Conservation (phyloP, 1,140 invertebrate species). For the Zeugodacus cucurbitae region DNA sequence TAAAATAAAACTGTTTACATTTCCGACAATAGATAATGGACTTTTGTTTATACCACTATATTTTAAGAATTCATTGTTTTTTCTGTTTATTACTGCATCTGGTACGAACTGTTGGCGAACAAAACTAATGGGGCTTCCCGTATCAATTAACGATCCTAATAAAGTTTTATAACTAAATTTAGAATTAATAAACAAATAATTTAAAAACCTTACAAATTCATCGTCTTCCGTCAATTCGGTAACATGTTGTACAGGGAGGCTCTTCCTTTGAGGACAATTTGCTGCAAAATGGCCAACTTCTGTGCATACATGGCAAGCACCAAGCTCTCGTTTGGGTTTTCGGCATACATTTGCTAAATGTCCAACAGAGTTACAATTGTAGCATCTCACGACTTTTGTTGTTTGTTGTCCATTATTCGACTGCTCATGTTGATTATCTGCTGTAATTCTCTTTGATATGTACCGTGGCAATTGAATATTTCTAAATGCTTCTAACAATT, state of each 20-base stretch:
- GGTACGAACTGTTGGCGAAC: neutral
- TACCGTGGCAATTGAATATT: neutral
- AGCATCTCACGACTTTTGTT: neutral
- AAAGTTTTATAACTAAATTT: neutral
- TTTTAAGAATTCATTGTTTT: neutral
- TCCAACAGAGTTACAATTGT: neutral
- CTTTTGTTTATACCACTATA: neutral
- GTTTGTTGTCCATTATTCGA: neutral
- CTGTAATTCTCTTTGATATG: neutral
- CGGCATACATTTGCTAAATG: neutral
- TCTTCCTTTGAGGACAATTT: neutral
- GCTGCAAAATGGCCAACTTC: neutral
- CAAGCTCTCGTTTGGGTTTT: neutral
- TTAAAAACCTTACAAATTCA: constrained; percentile 39
- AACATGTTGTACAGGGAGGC: neutral
- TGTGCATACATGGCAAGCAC: neutral
- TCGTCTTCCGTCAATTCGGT: neutral
- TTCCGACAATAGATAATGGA: neutral
- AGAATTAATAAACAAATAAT: neutral
- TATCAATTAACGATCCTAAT: constrained; percentile 19
- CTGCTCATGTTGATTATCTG: neutral
- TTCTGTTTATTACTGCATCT: neutral
- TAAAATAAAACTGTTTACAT: neutral
- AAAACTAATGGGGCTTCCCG: constrained; percentile 38
- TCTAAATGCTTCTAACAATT: neutral